phyloP scores from a whole-genome alignment of 2,888 invertebrate genomes.

The Tetragonisca angustula region DNA sequence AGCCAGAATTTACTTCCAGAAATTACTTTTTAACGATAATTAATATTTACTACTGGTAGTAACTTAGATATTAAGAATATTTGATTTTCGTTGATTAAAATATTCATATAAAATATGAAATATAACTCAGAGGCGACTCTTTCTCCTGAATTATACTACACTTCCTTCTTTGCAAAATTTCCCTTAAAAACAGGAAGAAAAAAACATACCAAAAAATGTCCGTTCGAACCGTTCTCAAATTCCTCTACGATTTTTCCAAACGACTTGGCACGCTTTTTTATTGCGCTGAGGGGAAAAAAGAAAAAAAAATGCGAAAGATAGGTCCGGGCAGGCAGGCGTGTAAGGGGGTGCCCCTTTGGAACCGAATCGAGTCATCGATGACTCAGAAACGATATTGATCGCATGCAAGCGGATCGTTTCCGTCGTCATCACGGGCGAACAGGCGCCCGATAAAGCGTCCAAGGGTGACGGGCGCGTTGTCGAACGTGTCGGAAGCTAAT shows the following conservation, averaged over 20 bases:
- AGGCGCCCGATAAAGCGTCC: background rate
- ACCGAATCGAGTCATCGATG: background rate
- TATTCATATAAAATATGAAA: no score
- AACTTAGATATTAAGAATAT: no score
- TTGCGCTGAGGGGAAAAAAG: background rate
- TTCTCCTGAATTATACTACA: background rate
- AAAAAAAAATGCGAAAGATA: background rate
- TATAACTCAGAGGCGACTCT: background rate
- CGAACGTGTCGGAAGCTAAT: constrained; percentile 27
- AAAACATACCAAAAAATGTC: background rate
- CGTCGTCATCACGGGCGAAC: background rate
- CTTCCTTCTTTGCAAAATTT: background rate
- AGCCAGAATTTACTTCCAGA: background rate
- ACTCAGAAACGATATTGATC: constrained; percentile 1
- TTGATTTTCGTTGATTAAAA: background rate
- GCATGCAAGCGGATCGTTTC: constrained; percentile 18
- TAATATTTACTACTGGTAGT: background rate
- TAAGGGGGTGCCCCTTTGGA: background rate
- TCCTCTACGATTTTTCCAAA: background rate
- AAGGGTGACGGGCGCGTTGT: constrained; percentile 20
- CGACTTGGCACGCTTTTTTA: background rate
- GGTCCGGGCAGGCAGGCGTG: background rate
- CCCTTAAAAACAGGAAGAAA: background rate
- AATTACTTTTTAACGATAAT: background rate
- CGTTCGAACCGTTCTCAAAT: background rate